Percentiles rank a stretch among this genome's conserved stretches.
phyloP scores from a whole-genome alignment of 2,797 vertebrate species.

The Rhinella marina region DNA sequence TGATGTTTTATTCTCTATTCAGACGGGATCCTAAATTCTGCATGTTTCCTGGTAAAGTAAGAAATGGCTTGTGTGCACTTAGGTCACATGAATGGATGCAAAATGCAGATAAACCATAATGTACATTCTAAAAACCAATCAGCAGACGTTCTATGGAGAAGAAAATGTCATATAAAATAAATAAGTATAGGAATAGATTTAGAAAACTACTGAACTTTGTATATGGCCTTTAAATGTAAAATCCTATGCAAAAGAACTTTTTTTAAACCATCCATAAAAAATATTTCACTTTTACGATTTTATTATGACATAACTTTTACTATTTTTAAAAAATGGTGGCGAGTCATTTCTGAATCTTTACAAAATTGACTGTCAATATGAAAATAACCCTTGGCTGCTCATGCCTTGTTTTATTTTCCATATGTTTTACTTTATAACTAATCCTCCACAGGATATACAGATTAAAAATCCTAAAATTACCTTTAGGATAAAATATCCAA shows the following conservation, averaged over 20 bases:
- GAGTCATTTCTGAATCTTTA: neutral
- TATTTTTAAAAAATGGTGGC: neutral
- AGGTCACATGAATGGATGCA: too few relatives aligned
- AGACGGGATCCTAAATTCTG: too few relatives aligned
- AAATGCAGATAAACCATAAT: too few relatives aligned
- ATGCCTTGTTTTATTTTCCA: constrained; percentile 5
- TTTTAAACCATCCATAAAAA: neutral
- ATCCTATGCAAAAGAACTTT: neutral
- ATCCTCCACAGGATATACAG: constrained; percentile 46
- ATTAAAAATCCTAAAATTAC: constrained; percentile 29
- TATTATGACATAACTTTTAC: neutral
- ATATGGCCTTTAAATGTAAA: neutral
- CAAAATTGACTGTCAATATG: constrained; percentile 6
- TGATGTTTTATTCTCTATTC: too few relatives aligned
- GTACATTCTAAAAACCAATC: too few relatives aligned
- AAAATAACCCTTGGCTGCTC: constrained; percentile 16
- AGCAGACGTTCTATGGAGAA: neutral
- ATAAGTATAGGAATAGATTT: too few relatives aligned
- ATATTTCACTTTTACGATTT: neutral
- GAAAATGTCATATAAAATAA: neutral
- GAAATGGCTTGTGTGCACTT: too few relatives aligned
- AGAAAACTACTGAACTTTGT: too few relatives aligned
- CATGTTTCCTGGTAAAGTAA: too few relatives aligned
- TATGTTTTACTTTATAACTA: constrained; percentile 51
- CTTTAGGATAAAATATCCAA: constrained; percentile 35